A percentile compares a stretch with the other conserved stretches of the same genome.
Evolutionary conservation across 2,113 vertebrate species (phyloP).

Genomic region (Pseudorhombus dupliciocellatus): DNA sequence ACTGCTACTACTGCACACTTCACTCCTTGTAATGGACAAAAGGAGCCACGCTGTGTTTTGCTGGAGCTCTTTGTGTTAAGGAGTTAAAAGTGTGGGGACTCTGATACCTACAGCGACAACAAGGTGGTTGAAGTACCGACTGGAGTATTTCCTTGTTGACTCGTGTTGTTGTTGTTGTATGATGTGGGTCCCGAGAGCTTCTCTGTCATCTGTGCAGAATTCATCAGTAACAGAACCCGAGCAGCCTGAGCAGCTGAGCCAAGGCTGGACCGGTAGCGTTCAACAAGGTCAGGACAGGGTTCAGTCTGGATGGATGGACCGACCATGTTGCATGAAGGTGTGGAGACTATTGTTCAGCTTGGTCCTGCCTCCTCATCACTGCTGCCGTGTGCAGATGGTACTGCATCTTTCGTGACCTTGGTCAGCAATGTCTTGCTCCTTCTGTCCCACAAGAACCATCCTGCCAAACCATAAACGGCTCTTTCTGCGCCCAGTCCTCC

Average conservation of each 20-base stretch:
- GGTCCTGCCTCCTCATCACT: background rate
- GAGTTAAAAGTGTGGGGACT: background rate
- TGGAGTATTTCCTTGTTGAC: conserved; percentile 11
- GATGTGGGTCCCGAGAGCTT: background rate
- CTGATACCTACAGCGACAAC: background rate
- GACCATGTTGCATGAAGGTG: conserved; percentile 10
- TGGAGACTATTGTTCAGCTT: background rate
- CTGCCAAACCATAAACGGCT: background rate
- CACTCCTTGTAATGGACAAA: background rate
- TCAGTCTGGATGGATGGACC: background rate
- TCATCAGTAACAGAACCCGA: conserved; percentile 2
- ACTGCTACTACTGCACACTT: too few relatives aligned
- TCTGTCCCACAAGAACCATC: background rate
- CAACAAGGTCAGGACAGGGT: background rate
- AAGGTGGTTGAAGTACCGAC: background rate
- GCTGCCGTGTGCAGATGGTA: background rate
- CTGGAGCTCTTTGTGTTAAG: conserved; percentile 1
- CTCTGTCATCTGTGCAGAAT: conserved; percentile 19
- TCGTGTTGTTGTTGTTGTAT: conserved; percentile 8
- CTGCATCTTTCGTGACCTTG: background rate
- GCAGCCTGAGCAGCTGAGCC: background rate
- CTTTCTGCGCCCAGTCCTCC: conserved; percentile 3
- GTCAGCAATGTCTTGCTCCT: background rate
- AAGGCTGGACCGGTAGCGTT: background rate
- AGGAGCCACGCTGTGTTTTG: background rate